Conservation (phyloP, 2,113 vertebrate genomes). For the Grus americana region DNA sequence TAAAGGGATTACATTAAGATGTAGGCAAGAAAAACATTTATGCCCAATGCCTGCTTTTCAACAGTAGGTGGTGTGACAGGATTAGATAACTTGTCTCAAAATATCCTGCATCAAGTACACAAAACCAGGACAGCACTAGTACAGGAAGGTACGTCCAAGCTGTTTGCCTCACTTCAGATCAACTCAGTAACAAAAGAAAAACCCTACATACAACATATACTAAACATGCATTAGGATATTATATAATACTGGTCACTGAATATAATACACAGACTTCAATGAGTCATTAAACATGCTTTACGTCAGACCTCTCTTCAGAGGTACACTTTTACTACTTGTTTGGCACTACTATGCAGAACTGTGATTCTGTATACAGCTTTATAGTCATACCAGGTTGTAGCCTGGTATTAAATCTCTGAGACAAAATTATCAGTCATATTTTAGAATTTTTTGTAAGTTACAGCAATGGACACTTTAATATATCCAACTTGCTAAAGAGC, state of each 20-base stretch:
- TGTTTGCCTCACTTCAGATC: neutral
- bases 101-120: fast-evolving
- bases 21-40: neutral
- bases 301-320: neutral
- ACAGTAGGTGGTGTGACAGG: constrained; percentile 63
- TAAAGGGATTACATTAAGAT: neutral
- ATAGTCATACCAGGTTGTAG: neutral
- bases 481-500: neutral
- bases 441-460: neutral
- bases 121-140: neutral
- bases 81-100: neutral
- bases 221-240: neutral
- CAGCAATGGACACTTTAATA: neutral
- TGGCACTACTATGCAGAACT: neutral
- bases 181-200: neutral
- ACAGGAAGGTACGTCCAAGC: neutral
- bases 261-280: neutral
- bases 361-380: neutral
- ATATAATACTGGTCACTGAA: neutral
- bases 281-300: neutral
- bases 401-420: neutral
- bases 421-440: neutral
- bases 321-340: neutral
- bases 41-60: neutral
- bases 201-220: neutral